Conservation (phyloP, 2,888 invertebrate species). For the Lampropteryx suffumata region DNA sequence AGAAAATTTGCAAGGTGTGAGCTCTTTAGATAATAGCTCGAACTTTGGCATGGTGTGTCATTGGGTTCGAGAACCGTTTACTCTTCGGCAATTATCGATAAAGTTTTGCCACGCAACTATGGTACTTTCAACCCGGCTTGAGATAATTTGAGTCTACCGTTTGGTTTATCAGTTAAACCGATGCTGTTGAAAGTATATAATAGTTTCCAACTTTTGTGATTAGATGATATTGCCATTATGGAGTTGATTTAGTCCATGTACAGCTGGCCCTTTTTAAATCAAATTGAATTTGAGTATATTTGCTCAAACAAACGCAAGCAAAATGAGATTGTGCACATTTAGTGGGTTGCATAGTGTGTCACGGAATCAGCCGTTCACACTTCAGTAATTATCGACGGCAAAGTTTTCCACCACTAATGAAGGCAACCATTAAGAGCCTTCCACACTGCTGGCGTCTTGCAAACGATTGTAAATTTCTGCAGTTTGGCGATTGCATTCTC, state of each 20-base stretch:
- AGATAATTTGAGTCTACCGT: not conserved
- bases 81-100: constrained; percentile 20
- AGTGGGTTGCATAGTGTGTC: constrained; percentile 29
- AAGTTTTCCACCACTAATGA: constrained; percentile 65
- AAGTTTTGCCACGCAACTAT: constrained; percentile 9
- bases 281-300: too few relatives aligned
- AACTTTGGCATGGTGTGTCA: constrained; percentile 41
- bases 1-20: constrained; percentile 33
- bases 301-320: too few relatives aligned
- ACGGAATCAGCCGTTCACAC: constrained; percentile 63
- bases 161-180: too few relatives aligned
- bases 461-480: too few relatives aligned
- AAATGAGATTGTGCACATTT: constrained; percentile 1
- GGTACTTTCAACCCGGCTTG: not conserved
- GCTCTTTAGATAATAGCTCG: constrained; percentile 54
- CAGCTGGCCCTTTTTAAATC: too few relatives aligned
- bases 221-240: too few relatives aligned
- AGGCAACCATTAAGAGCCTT: constrained; percentile 51
- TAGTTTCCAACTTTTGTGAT: too few relatives aligned
- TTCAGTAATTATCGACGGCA: constrained; percentile 67
- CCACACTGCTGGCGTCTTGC: constrained; percentile 1
- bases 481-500: too few relatives aligned
- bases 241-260: too few relatives aligned
- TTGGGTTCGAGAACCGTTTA: constrained; percentile 19
- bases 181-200: too few relatives aligned